Conservation (phyloP, 2,797 vertebrate species). For the Crossoptilon crossoptilon region DNA sequence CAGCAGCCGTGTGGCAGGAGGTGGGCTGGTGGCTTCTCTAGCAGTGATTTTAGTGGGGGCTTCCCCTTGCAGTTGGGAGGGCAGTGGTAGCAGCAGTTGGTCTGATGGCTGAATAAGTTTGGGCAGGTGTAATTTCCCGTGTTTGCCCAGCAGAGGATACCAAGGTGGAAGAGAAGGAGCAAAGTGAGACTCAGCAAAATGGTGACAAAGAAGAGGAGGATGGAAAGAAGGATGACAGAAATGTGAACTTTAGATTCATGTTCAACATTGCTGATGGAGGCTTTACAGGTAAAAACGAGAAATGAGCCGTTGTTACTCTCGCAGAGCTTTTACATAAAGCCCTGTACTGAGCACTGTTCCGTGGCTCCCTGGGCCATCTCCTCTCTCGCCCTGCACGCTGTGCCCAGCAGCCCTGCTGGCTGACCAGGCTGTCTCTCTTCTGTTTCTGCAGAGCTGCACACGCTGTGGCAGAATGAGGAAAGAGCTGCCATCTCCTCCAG, state of each 20-base stretch:
- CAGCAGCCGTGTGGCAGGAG: background rate
- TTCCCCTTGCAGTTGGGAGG: background rate
- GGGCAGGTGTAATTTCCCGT: background rate
- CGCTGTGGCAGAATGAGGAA: conserved; percentile 98
- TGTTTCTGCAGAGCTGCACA: conserved; percentile 90
- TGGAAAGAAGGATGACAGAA: conserved; percentile 89
- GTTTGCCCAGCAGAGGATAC: conserved; percentile 76
- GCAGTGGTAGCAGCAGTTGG: fast-evolving
- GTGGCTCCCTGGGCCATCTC: fast-evolving
- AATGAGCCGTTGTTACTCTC: fast-evolving
- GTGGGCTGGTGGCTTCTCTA: background rate
- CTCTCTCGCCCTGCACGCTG: fast-evolving
- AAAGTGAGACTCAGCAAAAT: conserved; percentile 86
- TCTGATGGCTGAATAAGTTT: background rate
- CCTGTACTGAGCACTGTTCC: background rate
- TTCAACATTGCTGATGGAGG: conserved; percentile 99
- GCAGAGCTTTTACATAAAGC: background rate
- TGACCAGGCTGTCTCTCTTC: background rate
- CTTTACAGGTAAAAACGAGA: conserved; percentile 88
- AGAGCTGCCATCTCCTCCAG: conserved; percentile 93
- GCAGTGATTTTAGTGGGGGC: background rate
- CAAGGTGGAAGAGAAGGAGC: conserved; percentile 86
- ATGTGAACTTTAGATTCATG: conserved; percentile 92
- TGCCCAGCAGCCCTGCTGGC: background rate
- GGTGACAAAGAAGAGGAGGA: conserved; percentile 93